Evolutionary conservation across 2,888 invertebrate genomes (phyloP).

Genomic region (Cantharis lateralis): DNA sequence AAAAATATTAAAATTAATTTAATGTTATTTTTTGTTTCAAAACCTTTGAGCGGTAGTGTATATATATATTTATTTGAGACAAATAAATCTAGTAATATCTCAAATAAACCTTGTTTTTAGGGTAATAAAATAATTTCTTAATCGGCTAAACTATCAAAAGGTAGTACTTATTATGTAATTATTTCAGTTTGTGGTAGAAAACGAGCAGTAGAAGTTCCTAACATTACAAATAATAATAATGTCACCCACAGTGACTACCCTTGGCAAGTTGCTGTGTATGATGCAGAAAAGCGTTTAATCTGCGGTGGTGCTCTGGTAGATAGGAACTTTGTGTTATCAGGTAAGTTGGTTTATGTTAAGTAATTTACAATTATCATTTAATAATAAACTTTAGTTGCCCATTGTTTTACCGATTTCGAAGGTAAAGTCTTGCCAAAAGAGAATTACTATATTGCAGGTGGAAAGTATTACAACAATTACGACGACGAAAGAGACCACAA

Average conservation of each 20-base stretch:
- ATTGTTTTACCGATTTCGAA: slow-evolving; percentile 42
- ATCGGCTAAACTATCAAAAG: no score
- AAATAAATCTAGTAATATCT: no score
- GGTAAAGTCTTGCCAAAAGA: slow-evolving; percentile 22
- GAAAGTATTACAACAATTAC: slow-evolving; percentile 45
- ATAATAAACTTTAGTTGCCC: slow-evolving; percentile 42
- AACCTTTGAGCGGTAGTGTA: no score
- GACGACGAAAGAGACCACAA: slow-evolving; percentile 38
- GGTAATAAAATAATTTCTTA: no score
- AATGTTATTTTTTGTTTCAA: no score
- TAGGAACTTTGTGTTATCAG: slow-evolving; percentile 42
- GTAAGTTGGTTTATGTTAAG: slow-evolving; percentile 23
- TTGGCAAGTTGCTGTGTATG: slow-evolving; percentile 47
- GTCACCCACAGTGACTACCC: slow-evolving; percentile 33
- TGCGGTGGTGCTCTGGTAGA: slow-evolving; percentile 48
- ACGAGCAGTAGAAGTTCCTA: slow-evolving; percentile 33
- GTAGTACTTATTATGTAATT: background rate
- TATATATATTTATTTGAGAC: no score
- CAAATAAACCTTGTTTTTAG: no score
- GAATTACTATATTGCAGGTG: slow-evolving; percentile 39
- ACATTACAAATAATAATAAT: slow-evolving; percentile 1
- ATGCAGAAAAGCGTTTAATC: slow-evolving; percentile 26
- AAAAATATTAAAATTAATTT: no score
- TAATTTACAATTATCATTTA: background rate
- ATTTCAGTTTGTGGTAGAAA: slow-evolving; percentile 49